Evolutionary conservation across 2,888 invertebrate genomes (phyloP).

Genomic region (Torymus auratus): DNA sequence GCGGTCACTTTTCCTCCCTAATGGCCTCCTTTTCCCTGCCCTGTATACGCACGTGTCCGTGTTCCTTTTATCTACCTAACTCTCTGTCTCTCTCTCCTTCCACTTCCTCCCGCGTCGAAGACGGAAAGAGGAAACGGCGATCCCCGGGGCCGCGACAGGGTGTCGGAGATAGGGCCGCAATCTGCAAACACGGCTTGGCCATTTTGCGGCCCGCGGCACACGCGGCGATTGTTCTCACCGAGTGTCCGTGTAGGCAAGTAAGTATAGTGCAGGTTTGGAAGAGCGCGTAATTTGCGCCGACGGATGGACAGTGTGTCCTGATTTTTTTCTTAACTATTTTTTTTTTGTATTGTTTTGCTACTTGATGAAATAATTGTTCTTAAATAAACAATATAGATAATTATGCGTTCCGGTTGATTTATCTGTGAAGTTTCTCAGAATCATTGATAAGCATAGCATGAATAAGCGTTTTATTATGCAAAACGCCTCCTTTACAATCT

Average conservation of each 20-base stretch:
- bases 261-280: not conserved
- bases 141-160: conserved; percentile 69
- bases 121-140: conserved; percentile 74
- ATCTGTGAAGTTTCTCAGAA: too few species aligned
- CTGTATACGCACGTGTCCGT: conserved; percentile 16
- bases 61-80: conserved; percentile 41
- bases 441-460: too few species aligned
- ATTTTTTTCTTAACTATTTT: too few species aligned
- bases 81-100: conserved; percentile 9
- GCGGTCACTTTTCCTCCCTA: conserved; percentile 46
- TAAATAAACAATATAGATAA: too few species aligned
- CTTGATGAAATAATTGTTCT: too few species aligned
- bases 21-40: conserved; percentile 41
- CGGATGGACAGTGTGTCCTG: not conserved
- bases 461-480: too few species aligned
- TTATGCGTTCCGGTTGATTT: too few species aligned
- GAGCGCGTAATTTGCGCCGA: not conserved
- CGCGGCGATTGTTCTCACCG: not conserved
- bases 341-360: too few species aligned
- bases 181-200: conserved; percentile 76
- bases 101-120: conserved; percentile 23
- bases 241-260: too few species aligned
- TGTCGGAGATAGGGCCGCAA: conserved; percentile 73
- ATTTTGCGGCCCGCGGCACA: conserved; percentile 70
- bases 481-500: not conserved